Conservation (phyloP, 2,797 vertebrate genomes). For the Sebastes hubbsi region DNA sequence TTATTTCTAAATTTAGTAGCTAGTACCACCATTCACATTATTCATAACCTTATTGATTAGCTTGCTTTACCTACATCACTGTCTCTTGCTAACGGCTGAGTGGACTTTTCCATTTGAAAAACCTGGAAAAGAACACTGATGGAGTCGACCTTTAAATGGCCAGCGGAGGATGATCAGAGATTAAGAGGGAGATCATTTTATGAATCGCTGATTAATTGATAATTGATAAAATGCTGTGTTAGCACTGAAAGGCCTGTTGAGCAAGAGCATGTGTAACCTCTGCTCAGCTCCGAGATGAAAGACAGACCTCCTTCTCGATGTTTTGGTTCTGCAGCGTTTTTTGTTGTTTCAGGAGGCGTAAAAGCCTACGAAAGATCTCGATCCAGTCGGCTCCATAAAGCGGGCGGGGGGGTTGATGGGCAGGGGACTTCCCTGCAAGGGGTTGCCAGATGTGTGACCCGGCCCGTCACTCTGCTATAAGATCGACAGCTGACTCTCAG, state of each 20-base stretch:
- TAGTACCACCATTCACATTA: no score
- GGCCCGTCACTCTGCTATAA: constrained; percentile 49
- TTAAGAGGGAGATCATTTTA: constrained; percentile 26
- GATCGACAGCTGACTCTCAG: constrained; percentile 67
- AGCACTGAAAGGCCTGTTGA: constrained; percentile 26
- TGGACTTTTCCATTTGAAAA: neutral
- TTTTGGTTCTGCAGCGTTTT: constrained; percentile 67
- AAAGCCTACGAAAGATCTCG: constrained; percentile 62
- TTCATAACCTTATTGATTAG: no score
- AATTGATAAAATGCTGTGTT: constrained; percentile 42
- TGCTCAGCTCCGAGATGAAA: constrained; percentile 65
- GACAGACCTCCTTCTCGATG: constrained; percentile 59
- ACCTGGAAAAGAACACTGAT: neutral
- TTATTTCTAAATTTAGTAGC: no score
- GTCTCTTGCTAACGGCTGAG: no score
- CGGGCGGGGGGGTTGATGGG: constrained; percentile 22
- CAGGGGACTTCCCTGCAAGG: constrained; percentile 64
- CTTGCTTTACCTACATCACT: no score
- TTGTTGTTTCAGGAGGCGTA: constrained; percentile 74
- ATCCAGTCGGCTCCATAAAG: constrained; percentile 51
- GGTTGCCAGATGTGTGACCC: constrained; percentile 78
- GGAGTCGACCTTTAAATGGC: neutral
- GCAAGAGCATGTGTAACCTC: constrained; percentile 62
- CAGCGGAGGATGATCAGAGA: constrained; percentile 1
- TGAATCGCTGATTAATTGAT: constrained; percentile 44